phyloP scores from a whole-genome alignment of 1,140 invertebrate species.

The Octopus sinensis region DNA sequence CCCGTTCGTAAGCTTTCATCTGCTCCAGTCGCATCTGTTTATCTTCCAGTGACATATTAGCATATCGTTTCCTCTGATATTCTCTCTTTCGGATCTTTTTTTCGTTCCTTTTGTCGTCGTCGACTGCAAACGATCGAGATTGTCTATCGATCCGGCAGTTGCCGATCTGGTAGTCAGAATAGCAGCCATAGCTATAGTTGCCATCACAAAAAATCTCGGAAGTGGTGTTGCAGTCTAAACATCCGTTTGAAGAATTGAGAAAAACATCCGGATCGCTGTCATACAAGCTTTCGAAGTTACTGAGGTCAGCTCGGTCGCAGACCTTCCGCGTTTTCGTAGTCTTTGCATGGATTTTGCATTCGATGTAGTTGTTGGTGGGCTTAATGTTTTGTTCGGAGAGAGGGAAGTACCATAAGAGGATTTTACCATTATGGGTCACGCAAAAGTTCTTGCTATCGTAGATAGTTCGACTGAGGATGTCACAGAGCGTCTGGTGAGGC shows the following conservation, averaged over 20 bases:
- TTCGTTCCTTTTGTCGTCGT: neutral
- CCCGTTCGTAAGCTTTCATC: neutral
- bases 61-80: neutral
- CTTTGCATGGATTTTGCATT: neutral
- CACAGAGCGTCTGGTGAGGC: neutral
- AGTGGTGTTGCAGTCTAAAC: neutral
- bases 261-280: neutral
- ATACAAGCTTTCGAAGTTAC: neutral
- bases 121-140: neutral
- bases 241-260: neutral
- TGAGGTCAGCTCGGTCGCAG: neutral
- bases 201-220: neutral
- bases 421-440: neutral
- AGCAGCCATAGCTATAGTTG: neutral
- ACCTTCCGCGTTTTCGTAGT: neutral
- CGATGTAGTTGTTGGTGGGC: neutral
- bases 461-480: neutral
- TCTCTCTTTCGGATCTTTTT: neutral
- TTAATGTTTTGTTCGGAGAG: neutral
- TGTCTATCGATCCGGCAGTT: neutral
- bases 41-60: neutral
- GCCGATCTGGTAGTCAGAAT: neutral
- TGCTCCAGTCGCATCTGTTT: neutral
- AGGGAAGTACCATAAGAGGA: neutral
- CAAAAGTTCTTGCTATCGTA: conserved; percentile 7